Base-by-base conservation (phyloP, 2,888 invertebrate genomes). In the Phragmatobia fuliginosa region DNA sequence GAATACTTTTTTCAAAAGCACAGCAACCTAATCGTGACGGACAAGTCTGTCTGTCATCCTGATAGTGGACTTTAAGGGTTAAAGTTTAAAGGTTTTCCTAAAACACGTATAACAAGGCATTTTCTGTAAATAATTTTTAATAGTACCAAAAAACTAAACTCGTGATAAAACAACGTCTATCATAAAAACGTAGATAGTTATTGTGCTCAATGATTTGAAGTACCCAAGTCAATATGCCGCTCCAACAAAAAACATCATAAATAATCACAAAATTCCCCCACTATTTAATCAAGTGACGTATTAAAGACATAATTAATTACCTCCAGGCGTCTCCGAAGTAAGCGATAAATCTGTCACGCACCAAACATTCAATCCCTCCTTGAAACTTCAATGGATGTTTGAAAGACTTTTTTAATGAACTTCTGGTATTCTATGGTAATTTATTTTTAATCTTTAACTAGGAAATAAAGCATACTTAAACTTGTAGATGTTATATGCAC, bases 301-400 rank as follows among this genome's bases (percentile, higher is more conserved):
- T 75, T 82, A 80, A 73, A 59, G 70, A 65, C 67, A 74, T 81
- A 77, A 80, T 80, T 79, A 77, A 83, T 71, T 75, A 67, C 59
- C 66, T 66, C 11, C 56, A 60, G 32, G 58, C 62, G 59, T 74
- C 67, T 78, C 75, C 62, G 61, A 64, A 11, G 66, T 66, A 32
- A 36, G 60, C 70, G 11, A 77, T 83, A 84, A 85, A 83, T 84
- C 83, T 80, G 82, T 84, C 82, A 78, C 31, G 65, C 62, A 49
- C 62, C 77, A 64, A 76, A 68, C 49, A 73, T 62, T 74, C 64
- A 71, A 72, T 74, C 75, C 74, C 56, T 68, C 62, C 25, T 28
- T 32, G 60, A 62, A 52, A 28, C 60, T 33, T 58, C 67, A 67
- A 61, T 60, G 61, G 28, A 36, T 38, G 36, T 65, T 65, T 56